A percentile compares a stretch with the other conserved stretches of the same genome.
Evolutionary conservation across 2,888 invertebrate species (phyloP).

Genomic region (Melipona bicolor): DNA sequence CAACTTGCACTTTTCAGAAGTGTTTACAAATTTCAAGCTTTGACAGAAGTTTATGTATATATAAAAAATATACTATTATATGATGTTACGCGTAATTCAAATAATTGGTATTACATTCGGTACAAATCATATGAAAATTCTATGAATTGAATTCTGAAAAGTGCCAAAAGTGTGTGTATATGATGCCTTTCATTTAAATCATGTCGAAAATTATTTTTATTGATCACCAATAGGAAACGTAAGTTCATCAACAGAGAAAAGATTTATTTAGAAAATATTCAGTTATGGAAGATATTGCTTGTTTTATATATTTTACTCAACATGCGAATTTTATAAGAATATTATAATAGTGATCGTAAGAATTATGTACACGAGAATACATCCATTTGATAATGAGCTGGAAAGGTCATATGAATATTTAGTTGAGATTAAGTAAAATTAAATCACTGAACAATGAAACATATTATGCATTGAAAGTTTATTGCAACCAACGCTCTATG

Average conservation of each 20-base stretch:
- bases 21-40: slow-evolving; percentile 42
- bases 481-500: slow-evolving; percentile 26
- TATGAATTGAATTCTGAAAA: slow-evolving; percentile 51
- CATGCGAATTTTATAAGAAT: slow-evolving; percentile 34
- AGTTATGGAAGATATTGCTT: slow-evolving; percentile 12
- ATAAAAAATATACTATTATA: slow-evolving; percentile 37
- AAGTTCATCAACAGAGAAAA: slow-evolving; percentile 2
- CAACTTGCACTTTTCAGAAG: slow-evolving; percentile 56
- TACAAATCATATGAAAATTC: slow-evolving; percentile 31
- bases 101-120: slow-evolving; percentile 42
- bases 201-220: slow-evolving; percentile 11
- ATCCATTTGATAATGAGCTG: slow-evolving; percentile 51
- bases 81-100: slow-evolving; percentile 33
- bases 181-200: slow-evolving; percentile 34
- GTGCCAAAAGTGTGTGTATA: slow-evolving; percentile 58
- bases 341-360: slow-evolving; percentile 30
- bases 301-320: slow-evolving; percentile 30
- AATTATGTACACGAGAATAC: slow-evolving; percentile 18
- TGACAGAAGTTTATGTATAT: slow-evolving; percentile 34
- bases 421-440: slow-evolving; percentile 36
- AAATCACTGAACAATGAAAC: slow-evolving; percentile 8
- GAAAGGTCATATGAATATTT: slow-evolving; percentile 54
- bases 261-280: slow-evolving; percentile 15
- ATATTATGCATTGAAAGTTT: slow-evolving; percentile 2
- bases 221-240: neutral